These are phyloP conservation scores for Artemia franciscana DNA, from an alignment of 1,140 invertebrate genomes.

Conservation along the genomic window DNA sequence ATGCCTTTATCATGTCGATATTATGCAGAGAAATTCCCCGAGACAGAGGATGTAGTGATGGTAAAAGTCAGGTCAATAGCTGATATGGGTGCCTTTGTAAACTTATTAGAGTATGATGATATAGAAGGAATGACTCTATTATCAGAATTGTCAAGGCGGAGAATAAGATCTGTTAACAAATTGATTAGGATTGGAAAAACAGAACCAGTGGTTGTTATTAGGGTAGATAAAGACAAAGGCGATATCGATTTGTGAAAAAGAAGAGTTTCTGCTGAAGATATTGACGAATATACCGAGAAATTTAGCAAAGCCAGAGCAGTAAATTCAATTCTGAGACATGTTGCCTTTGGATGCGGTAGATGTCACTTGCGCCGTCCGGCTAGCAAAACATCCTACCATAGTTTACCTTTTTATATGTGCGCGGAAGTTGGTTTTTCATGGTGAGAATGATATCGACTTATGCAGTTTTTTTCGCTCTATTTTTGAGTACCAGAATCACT, in stretches of 20 bases:
- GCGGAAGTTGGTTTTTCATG: no score
- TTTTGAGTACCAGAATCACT: no score
- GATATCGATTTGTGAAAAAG: slow-evolving; percentile 93
- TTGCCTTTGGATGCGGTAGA: no score
- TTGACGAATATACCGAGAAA: slow-evolving; percentile 91
- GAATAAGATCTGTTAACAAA: slow-evolving; percentile 98
- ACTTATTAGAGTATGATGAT: slow-evolving; percentile 93
- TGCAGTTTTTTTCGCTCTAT: no score
- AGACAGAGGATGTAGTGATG: slow-evolving; percentile 98
- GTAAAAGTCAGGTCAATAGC: slow-evolving; percentile 94
- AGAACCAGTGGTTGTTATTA: slow-evolving; percentile 95
- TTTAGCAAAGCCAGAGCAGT: slow-evolving; percentile 97
- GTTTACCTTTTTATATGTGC: no score
- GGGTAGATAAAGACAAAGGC: slow-evolving; percentile 99
- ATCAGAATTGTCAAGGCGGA: slow-evolving; percentile 86
- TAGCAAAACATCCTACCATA: no score
- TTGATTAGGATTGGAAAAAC: slow-evolving; percentile 93
- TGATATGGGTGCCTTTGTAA: slow-evolving; percentile 98
- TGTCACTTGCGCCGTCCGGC: no score
- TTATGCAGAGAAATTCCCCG: slow-evolving; percentile 93
- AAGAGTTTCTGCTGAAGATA: slow-evolving; percentile 90
- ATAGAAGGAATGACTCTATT: slow-evolving; percentile 91
- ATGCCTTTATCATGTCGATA: slow-evolving; percentile 93
- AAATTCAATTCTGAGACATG: slow-evolving; percentile 90
- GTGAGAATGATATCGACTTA: no score